Evolutionary conservation across 2,888 invertebrate species (phyloP), one percentile per base, ranked within the genome.

Genomic region (Chrysotoxum bicinctum): DNA sequence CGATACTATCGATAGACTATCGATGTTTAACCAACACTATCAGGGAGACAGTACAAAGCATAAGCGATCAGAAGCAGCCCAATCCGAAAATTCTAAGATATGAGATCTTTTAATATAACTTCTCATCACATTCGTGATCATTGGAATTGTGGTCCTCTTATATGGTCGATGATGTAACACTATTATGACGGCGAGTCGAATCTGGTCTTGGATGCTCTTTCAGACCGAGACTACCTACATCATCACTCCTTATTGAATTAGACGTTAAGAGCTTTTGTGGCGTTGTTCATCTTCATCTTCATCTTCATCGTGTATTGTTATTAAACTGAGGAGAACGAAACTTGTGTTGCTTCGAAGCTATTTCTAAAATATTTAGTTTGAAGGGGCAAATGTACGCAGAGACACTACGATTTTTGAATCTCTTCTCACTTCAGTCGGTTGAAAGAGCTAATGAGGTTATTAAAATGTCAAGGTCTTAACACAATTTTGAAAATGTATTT

Each of bases 241-340:
- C 35, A 84, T 79, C 76, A 72, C 43, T 56, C 43, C 73, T 80
- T 77, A 69, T 81, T 85, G 77, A 85, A 77, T 85, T 77, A 81
- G 85, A 85, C 81, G 52, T 85, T 45, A 85, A 85, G 85, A 85
- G 85, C 85, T 77, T 85, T 85, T 81, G 76, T 81, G 64, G 69
- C 14, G 68, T 77, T 84, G 72, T 85, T 73, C 79, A 70, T 70
- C 14, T 81, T 72, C 79, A 70, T 70, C 14, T 81, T 72, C 79
- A 70, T 74, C 30, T 50, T 50, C 35, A 35, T 35, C 43, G 56
- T 54, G 66, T 23, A 58, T 75, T 72, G 64, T 80, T 72, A 68
- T 76, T 60, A 68, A 80, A 76, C 50, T 68, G 54, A 80, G 69
- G 70, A 70, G 43, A 75, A 79, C 9, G 52, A 75, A 58, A 58